Evolutionary conservation across 2,113 vertebrate genomes (phyloP).

Genomic region (Sinocyclocheilus anshuiensis): DNA sequence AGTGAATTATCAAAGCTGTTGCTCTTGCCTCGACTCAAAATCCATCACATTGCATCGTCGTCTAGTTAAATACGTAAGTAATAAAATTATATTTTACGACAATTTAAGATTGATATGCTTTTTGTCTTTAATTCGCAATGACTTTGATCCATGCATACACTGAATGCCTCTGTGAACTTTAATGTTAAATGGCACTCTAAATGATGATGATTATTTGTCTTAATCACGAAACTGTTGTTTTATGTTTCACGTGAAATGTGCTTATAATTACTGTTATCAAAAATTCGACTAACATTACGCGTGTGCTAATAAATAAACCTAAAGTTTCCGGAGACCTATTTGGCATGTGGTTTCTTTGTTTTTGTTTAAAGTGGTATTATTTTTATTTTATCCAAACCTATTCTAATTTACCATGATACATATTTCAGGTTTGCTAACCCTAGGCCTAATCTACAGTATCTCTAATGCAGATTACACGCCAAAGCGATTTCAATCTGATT

Average conservation of each 20-base stretch:
- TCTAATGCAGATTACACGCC: conserved; percentile 92
- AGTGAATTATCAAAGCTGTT: conserved; percentile 97
- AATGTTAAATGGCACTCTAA: conserved; percentile 5
- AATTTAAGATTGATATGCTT: conserved; percentile 91
- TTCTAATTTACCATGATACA: not conserved
- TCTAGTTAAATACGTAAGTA: conserved; percentile 97
- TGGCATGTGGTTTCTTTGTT: not conserved
- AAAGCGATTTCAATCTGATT: conserved; percentile 93
- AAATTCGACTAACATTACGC: not conserved
- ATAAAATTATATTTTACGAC: conserved; percentile 95
- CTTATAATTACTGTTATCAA: conserved; percentile 24
- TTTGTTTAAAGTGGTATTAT: too few species aligned
- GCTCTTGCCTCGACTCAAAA: conserved; percentile 88
- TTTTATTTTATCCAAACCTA: not conserved
- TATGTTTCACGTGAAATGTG: not conserved
- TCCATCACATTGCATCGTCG: conserved; percentile 90
- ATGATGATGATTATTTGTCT: not conserved
- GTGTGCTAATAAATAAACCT: not conserved
- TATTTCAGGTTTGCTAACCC: conserved; percentile 65
- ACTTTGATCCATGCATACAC: conserved; percentile 28
- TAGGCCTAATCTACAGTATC: conserved; percentile 81
- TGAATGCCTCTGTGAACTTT: conserved; percentile 29
- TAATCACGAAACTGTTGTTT: not conserved
- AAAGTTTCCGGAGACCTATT: not conserved
- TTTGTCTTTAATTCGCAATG: conserved; percentile 56